These are phyloP conservation scores for Eurosta solidaginis DNA, from an alignment of 1,140 invertebrate genomes.

Conservation along the genomic window DNA sequence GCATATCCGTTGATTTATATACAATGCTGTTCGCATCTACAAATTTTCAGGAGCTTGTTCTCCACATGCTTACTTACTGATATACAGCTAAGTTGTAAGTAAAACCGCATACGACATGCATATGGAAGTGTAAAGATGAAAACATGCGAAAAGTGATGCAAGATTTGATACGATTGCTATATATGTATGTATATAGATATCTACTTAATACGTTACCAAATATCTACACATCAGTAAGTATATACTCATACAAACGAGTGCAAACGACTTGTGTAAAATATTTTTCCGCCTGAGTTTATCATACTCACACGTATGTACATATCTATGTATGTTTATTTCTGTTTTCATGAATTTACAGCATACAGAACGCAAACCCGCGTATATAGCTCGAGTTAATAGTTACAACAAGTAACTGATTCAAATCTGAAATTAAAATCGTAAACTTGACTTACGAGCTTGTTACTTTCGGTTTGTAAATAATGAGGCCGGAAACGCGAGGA, in stretches of 20 bases:
- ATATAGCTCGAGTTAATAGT: slow-evolving; percentile 6
- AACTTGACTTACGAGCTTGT: not conserved
- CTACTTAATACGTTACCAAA: not conserved
- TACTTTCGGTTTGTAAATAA: not conserved
- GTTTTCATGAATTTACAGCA: not conserved
- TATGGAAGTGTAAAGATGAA: too few relatives aligned
- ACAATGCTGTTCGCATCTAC: not conserved
- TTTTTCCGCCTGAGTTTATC: too few relatives aligned
- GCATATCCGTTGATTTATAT: slow-evolving; percentile 58
- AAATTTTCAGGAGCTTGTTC: slow-evolving; percentile 19
- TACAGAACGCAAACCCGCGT: not conserved
- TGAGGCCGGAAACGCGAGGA: not conserved
- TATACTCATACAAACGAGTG: too few relatives aligned
- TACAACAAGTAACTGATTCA: not conserved
- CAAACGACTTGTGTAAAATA: not conserved
- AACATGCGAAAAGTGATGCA: too few relatives aligned
- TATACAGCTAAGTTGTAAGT: not conserved
- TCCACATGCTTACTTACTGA: slow-evolving; percentile 9
- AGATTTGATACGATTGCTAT: not conserved
- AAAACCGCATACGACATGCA: not conserved
- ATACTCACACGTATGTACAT: too few relatives aligned
- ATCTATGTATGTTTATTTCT: too few relatives aligned
- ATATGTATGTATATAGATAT: not conserved
- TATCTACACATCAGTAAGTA: not conserved
- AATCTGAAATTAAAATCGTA: slow-evolving; percentile 27